Percentiles rank a stretch among this genome's conserved stretches.
These are phyloP conservation scores for Pyrgilauda ruficollis DNA, from an alignment of 2,113 vertebrate species.

Conservation along the genomic window DNA sequence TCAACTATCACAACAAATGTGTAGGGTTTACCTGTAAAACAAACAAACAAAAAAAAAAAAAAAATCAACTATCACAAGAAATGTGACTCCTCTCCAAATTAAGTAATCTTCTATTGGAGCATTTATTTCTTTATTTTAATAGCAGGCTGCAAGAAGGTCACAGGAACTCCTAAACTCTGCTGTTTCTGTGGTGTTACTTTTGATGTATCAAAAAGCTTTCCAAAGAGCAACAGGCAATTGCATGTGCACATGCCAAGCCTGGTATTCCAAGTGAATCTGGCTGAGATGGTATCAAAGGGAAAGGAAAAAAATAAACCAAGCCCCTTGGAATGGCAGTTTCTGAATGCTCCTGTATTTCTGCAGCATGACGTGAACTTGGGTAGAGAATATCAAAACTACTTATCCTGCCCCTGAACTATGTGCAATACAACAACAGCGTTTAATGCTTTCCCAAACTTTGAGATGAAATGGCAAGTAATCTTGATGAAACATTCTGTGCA, in stretches of 20 bases:
- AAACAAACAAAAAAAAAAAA: too few species aligned
- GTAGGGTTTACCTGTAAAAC: not conserved
- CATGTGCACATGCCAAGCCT: accelerated
- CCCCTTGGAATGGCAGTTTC: not conserved
- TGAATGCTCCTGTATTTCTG: not conserved
- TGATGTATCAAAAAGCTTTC: not conserved
- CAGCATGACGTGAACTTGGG: not conserved
- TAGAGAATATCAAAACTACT: not conserved
- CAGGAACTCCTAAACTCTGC: not conserved
- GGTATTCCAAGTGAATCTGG: not conserved
- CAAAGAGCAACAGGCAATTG: not conserved
- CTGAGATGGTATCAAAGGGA: not conserved
- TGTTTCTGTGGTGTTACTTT: not conserved
- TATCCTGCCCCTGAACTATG: not conserved
- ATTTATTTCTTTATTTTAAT: not conserved
- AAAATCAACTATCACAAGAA: not conserved
- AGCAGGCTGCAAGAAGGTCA: not conserved
- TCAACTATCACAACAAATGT: not conserved
- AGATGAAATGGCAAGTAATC: not conserved
- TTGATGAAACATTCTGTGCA: not conserved
- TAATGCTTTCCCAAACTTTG: not conserved
- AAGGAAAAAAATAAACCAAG: not conserved
- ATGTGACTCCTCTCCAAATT: not conserved
- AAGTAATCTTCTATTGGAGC: not conserved
- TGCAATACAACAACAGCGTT: not conserved